phyloP scores from a whole-genome alignment of 2,888 invertebrate species.

The Lampropteryx suffumata region DNA sequence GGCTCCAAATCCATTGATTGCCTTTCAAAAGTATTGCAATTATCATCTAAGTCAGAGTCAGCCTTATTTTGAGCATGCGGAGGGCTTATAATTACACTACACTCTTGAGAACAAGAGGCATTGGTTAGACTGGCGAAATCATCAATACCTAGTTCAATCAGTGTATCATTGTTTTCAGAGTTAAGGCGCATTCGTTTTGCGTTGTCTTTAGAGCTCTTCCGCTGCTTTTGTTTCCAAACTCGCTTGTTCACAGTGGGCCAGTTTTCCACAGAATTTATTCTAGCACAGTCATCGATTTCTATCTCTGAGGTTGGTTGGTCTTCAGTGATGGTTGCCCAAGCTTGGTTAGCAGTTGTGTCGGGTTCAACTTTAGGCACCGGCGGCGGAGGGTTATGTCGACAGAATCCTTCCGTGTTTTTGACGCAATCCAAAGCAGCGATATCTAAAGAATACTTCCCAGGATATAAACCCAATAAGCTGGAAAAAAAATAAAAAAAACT shows the following conservation, averaged over 20 bases:
- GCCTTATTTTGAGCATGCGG: constrained; percentile 33
- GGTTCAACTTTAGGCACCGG: constrained; percentile 43
- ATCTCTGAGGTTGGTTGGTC: constrained; percentile 39
- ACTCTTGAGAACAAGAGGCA: constrained; percentile 22
- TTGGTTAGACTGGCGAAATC: constrained; percentile 38
- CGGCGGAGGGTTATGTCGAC: constrained; percentile 60
- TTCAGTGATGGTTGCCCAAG: constrained; percentile 43
- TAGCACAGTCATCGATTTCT: constrained; percentile 61
- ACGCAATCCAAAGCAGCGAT: constrained; percentile 67
- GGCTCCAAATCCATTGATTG: constrained; percentile 4
- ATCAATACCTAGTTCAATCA: constrained; percentile 57
- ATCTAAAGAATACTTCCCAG: constrained; percentile 69
- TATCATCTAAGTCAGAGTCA: constrained; percentile 28
- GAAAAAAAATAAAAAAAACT: constrained; percentile 26
- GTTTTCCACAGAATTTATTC: constrained; percentile 63
- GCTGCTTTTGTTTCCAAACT: constrained; percentile 59
- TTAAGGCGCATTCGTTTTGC: constrained; percentile 61
- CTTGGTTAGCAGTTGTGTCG: constrained; percentile 38
- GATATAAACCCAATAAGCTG: constrained; percentile 68
- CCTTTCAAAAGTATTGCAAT: constrained; percentile 22
- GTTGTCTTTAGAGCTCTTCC: constrained; percentile 43
- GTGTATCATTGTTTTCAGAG: constrained; percentile 49
- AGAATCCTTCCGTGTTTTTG: constrained; percentile 66
- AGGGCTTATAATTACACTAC: constrained; percentile 28
- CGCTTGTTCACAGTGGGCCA: constrained; percentile 65